Percentiles rank a stretch among this genome's conserved stretches.
phyloP scores from a whole-genome alignment of 1,140 invertebrate genomes.

The Drosophila lacertosa region DNA sequence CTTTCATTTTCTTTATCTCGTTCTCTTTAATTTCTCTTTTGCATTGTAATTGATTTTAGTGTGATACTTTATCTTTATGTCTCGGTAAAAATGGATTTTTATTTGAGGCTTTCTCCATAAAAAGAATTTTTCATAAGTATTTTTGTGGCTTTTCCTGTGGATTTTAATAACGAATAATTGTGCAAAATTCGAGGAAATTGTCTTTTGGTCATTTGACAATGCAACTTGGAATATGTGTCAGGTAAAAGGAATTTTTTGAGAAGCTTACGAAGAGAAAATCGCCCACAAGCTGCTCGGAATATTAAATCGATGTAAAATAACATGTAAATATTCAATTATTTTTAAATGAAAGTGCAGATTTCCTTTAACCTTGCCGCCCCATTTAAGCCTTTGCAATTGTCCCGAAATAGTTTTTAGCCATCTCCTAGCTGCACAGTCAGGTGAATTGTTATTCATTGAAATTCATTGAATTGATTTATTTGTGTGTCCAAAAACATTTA shows the following conservation, averaged over 20 bases:
- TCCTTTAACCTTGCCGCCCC: too few species aligned
- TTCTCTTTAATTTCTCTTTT: background rate
- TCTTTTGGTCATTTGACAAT: background rate
- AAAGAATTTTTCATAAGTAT: background rate
- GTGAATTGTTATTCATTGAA: too few species aligned
- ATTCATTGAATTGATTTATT: conserved; percentile 12
- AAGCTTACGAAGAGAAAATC: too few species aligned
- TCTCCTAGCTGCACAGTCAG: too few species aligned
- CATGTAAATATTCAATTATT: too few species aligned
- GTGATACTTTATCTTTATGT: conserved; percentile 5
- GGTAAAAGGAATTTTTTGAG: too few species aligned
- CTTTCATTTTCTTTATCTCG: background rate
- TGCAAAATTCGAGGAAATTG: background rate
- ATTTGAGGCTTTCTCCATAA: background rate
- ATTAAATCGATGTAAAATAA: too few species aligned
- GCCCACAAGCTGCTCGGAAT: too few species aligned
- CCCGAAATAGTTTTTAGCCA: too few species aligned
- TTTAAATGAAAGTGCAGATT: too few species aligned
- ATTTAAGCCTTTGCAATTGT: too few species aligned
- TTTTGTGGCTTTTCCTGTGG: background rate
- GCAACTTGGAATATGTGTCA: too few species aligned
- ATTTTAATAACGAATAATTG: background rate
- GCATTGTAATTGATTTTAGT: conserved; percentile 43
- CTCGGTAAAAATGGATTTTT: conserved; percentile 38
- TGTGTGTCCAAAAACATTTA: conserved; percentile 2